Percentiles rank a stretch among this genome's conserved stretches.
Conservation (phyloP, 2,888 invertebrate genomes). For the Teleiodes luculella region DNA sequence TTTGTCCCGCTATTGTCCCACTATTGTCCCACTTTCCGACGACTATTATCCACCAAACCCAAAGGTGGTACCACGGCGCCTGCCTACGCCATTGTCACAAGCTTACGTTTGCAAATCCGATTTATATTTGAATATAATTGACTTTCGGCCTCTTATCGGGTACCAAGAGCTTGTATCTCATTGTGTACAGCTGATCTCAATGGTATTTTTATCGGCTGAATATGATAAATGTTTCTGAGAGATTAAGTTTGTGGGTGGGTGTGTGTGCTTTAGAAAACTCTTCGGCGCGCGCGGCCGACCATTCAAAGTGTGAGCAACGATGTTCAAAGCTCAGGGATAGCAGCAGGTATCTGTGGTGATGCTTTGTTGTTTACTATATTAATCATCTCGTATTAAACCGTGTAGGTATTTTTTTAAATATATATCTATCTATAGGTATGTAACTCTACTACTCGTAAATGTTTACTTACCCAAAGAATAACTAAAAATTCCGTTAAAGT, state of each 20-base stretch:
- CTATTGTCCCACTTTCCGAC: slow-evolving; percentile 38
- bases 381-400: slow-evolving; percentile 43
- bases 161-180: slow-evolving; percentile 61
- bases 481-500: no score
- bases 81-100: slow-evolving; percentile 65
- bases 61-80: slow-evolving; percentile 54
- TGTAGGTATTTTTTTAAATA: no score
- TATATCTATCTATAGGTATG: no score
- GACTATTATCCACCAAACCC: slow-evolving; percentile 43
- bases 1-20: slow-evolving; percentile 17
- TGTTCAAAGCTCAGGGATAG: slow-evolving; percentile 14
- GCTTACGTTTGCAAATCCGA: slow-evolving; percentile 77
- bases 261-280: slow-evolving; percentile 36
- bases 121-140: slow-evolving; percentile 79
- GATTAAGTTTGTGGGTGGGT: slow-evolving; percentile 65
- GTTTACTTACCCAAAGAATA: no score
- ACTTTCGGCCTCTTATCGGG: slow-evolving; percentile 72
- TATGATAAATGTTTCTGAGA: slow-evolving; percentile 75
- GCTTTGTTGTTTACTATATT: slow-evolving; percentile 1
- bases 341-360: neutral
- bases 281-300: slow-evolving; percentile 30
- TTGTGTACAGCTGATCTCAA: slow-evolving; percentile 71
- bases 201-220: slow-evolving; percentile 74
- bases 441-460: no score
- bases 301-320: slow-evolving; percentile 41